phyloP scores from a whole-genome alignment of 2,888 invertebrate genomes.

The Microctonus aethiopoides region DNA sequence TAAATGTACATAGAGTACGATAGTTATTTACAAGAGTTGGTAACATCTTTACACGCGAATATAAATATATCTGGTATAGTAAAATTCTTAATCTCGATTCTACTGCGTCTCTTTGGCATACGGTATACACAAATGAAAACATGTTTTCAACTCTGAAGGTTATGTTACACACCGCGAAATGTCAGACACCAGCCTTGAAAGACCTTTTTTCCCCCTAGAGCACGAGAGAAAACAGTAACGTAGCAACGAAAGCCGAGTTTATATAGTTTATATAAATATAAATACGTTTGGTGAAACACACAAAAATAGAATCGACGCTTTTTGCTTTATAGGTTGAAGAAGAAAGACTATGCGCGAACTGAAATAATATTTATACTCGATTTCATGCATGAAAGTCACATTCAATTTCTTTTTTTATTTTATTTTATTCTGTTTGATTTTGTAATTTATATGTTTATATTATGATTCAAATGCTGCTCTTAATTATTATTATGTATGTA shows the following conservation, averaged over 20 bases:
- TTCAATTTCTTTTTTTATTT: background rate
- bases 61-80: background rate
- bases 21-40: background rate
- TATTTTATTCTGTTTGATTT: background rate
- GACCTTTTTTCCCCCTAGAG: constrained; percentile 1
- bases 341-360: background rate
- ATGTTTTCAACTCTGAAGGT: background rate
- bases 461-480: background rate
- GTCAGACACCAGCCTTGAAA: constrained; percentile 5
- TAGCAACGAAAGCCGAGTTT: background rate
- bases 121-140: background rate
- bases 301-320: background rate
- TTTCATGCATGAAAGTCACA: background rate
- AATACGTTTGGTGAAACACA: constrained; percentile 1
- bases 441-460: background rate
- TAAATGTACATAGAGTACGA: background rate
- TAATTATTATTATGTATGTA: background rate
- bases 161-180: constrained; percentile 1
- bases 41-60: background rate
- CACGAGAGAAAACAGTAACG: background rate
- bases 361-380: background rate
- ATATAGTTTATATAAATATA: background rate
- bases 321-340: background rate
- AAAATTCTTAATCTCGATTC: too few relatives aligned
- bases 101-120: background rate